Evolutionary conservation across 2,888 invertebrate species (phyloP), one percentile per base, ranked within the genome.

Genomic region (Nezara viridula): DNA sequence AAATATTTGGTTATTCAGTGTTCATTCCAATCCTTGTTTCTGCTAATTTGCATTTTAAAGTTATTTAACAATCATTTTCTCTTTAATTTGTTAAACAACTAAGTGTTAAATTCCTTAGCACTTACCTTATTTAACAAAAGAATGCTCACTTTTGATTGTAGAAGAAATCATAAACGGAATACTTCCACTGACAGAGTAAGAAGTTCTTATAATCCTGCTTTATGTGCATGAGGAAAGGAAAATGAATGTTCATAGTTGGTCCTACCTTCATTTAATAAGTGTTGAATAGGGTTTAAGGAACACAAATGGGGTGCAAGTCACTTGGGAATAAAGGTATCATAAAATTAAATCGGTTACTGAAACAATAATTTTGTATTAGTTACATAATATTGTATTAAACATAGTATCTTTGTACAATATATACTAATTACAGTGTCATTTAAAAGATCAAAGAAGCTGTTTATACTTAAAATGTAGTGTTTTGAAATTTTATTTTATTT

Each of bases 341-440:
- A n/a, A 73, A 73, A 73, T 73, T 37, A 73, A 32, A 37, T 73
- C 32, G 16, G 66, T 73, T 73, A 73, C 37, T 73, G 66, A 73
- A 19, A 73, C 66, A 73, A 73, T 73, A 73, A 0, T 73, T 73
- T 37, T 73, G 66, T 73, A 73, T 73, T 73, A 73, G 66, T 73
- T 37, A 73, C 66, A 73, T 73, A 73, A 37, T 73, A 73, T 73
- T 73, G 32, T 73, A 37, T 73, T 73, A 73, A 73, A 73, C 66
- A 73, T 37, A 37, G 66, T 37, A 37, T 73, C 66, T 60, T 60
- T 73, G 66, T 37, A 73, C 66, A 73, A 32, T 73, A 37, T 73
- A 73, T 73, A 12, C 37, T 73, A 73, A 73, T 37, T 73, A 73
- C 37, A 73, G 66, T 73, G 66, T 73, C 19, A 73, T 73, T 73